Conservation (phyloP, 2,888 invertebrate genomes). For the Caenorhabditis panamensis region DNA sequence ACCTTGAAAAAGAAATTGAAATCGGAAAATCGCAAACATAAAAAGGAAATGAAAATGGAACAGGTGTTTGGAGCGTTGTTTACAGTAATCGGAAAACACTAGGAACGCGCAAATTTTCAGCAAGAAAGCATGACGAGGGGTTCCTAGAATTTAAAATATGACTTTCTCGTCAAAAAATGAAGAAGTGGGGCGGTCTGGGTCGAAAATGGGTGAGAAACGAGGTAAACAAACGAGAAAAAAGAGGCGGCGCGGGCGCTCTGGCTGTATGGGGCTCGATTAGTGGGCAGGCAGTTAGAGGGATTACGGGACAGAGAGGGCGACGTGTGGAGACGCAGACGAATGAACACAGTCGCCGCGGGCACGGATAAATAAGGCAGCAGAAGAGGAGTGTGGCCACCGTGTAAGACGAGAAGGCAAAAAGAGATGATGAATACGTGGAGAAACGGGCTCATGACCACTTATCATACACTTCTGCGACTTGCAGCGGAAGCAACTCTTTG, state of each 20-base stretch:
- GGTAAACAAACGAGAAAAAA: conserved; percentile 30
- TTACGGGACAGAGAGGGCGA: conserved; percentile 11
- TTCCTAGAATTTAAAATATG: neutral
- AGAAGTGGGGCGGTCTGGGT: neutral
- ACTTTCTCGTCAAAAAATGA: neutral
- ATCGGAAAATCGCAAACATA: neutral
- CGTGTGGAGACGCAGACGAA: conserved; percentile 20
- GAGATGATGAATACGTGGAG: conserved; percentile 6
- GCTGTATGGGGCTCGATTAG: conserved; percentile 47
- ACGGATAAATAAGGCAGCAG: conserved; percentile 2
- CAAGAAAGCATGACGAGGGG: neutral
- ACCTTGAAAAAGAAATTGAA: neutral
- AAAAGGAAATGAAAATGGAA: no score
- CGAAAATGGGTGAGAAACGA: conserved; percentile 36
- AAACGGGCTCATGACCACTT: conserved; percentile 9
- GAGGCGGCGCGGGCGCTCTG: conserved; percentile 13
- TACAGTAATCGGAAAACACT: neutral
- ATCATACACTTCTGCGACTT: conserved; percentile 5
- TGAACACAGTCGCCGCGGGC: neutral
- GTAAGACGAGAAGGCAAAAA: conserved; percentile 1
- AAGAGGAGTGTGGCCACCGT: neutral
- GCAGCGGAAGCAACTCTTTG: neutral
- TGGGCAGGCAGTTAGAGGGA: conserved; percentile 31
- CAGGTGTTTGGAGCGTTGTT: no score
- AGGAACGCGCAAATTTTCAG: neutral